Percentiles rank a stretch among this genome's conserved stretches.
Conservation (phyloP, 2,888 invertebrate genomes). For the Epinotia bilunana region DNA sequence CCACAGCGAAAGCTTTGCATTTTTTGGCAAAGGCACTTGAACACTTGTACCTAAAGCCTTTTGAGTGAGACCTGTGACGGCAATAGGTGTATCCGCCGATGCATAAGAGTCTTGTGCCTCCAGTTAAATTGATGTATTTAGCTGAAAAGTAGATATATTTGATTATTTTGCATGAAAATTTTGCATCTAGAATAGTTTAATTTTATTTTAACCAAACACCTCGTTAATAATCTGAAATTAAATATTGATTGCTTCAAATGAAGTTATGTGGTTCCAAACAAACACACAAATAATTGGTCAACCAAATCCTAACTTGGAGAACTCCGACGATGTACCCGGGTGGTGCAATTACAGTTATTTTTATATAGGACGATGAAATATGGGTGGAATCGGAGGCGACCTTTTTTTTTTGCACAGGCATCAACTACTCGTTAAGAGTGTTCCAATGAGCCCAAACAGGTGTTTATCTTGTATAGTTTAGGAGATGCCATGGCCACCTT, state of each 20-base stretch:
- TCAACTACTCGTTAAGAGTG: too few relatives aligned
- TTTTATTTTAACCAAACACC: neutral
- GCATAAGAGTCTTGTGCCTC: slow-evolving; percentile 24
- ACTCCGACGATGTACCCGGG: too few relatives aligned
- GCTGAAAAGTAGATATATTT: neutral
- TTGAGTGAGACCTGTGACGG: neutral
- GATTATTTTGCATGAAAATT: neutral
- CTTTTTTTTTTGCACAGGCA: too few relatives aligned
- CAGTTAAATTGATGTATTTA: slow-evolving; percentile 11
- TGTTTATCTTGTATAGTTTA: too few relatives aligned
- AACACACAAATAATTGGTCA: too few relatives aligned
- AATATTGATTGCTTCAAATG: neutral
- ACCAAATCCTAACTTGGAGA: too few relatives aligned
- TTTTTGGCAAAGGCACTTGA: neutral
- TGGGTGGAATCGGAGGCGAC: too few relatives aligned
- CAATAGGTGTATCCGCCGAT: slow-evolving; percentile 22
- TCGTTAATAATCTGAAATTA: neutral
- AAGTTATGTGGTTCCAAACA: neutral
- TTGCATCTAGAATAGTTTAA: neutral
- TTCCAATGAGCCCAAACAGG: too few relatives aligned
- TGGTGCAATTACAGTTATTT: too few relatives aligned
- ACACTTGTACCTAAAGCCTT: slow-evolving; percentile 17
- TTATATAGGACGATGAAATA: too few relatives aligned
- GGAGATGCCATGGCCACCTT: too few relatives aligned
- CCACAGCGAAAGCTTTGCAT: slow-evolving; percentile 16